phyloP scores from a whole-genome alignment of 2,113 vertebrate species.

The Ictalurus punctatus region DNA sequence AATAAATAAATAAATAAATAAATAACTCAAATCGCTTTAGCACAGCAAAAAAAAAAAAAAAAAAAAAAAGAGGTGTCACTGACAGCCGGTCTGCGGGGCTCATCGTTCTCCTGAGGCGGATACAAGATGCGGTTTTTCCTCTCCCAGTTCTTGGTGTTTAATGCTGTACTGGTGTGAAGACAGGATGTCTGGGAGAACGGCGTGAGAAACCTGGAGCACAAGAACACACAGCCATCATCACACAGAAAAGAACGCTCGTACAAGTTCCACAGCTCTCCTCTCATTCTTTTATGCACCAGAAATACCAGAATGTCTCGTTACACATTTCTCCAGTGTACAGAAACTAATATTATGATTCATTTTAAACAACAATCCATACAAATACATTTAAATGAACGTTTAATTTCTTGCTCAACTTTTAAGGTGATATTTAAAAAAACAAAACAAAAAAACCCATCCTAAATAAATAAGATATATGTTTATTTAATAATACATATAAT shows the following conservation, averaged over 20 bases:
- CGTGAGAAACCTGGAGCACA: constrained; percentile 66
- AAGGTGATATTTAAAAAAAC: neutral
- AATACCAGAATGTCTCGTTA: neutral
- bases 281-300: neutral
- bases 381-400: neutral
- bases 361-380: neutral
- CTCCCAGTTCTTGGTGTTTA: constrained; percentile 81
- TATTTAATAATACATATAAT: neutral
- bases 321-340: neutral
- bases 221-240: neutral
- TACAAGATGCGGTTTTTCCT: constrained; percentile 81
- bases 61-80: constrained; percentile 55
- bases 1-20: neutral
- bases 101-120: constrained; percentile 84
- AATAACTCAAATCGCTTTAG: neutral
- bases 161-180: constrained; percentile 75
- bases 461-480: neutral
- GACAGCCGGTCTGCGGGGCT: constrained; percentile 87
- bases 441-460: neutral
- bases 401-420: neutral
- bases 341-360: neutral
- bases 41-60: neutral
- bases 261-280: neutral
- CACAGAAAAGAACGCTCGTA: neutral
- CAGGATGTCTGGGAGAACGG: constrained; percentile 57